phyloP scores from a whole-genome alignment of 35 echinoderm and acorn worm genomes.

The Acanthaster planci region DNA sequence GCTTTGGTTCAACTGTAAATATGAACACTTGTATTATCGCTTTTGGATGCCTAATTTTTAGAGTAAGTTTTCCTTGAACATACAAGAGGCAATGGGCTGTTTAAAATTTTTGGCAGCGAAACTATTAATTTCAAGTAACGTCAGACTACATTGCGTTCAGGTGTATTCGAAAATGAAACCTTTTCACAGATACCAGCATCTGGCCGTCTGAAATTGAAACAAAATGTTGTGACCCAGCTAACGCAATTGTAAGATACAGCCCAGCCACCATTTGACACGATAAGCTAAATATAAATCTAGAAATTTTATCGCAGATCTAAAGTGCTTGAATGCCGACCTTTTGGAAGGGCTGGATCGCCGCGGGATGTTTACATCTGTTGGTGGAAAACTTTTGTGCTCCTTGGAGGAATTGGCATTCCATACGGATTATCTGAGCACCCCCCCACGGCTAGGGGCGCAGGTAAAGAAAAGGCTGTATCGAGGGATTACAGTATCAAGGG shows the following conservation, averaged over 20 bases:
- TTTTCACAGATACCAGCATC: constrained; percentile 10
- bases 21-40: no score
- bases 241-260: neutral
- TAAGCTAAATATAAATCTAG: constrained; percentile 29
- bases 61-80: no score
- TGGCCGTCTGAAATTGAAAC: neutral
- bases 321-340: constrained; percentile 16
- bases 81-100: no score
- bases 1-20: no score
- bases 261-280: constrained; percentile 1
- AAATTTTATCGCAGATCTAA: constrained; percentile 9
- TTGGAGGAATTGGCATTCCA: constrained; percentile 2
- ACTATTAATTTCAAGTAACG: no score
- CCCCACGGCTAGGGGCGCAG: neutral
- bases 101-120: no score
- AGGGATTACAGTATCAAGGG: constrained; percentile 5
- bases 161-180: neutral
- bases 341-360: neutral
- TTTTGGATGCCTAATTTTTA: no score
- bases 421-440: neutral
- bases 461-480: neutral
- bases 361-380: constrained; percentile 25
- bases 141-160: no score
- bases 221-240: neutral
- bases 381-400: constrained; percentile 8